These are phyloP conservation scores for Thaleichthys pacificus DNA, from an alignment of 2,797 vertebrate species.

Conservation along the genomic window DNA sequence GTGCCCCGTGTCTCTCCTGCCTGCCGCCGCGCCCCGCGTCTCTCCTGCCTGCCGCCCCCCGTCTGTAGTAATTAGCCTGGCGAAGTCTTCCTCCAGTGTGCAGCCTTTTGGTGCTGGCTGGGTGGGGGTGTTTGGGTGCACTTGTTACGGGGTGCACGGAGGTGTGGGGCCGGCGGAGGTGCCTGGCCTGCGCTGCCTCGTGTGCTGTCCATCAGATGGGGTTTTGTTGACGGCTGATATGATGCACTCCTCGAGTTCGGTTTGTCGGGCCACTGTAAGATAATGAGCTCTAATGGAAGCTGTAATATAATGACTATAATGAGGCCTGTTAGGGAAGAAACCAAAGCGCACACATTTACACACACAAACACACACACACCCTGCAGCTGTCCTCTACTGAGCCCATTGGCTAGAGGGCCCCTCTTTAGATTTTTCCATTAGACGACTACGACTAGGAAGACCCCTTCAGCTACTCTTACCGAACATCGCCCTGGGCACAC, in stretches of 20 bases:
- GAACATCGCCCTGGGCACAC: constrained; percentile 4
- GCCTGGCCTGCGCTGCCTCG: not conserved
- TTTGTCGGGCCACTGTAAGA: not conserved
- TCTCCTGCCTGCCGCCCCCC: constrained; percentile 22
- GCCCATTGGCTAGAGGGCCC: not conserved
- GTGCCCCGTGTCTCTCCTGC: not conserved
- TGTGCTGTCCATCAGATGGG: not conserved
- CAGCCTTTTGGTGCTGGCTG: not conserved
- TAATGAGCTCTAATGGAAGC: too few relatives aligned
- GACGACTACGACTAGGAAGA: not conserved
- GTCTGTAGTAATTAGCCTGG: constrained; percentile 47
- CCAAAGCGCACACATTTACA: not conserved
- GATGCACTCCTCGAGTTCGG: not conserved
- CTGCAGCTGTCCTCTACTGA: not conserved
- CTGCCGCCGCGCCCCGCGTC: constrained; percentile 39
- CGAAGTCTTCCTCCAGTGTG: constrained; percentile 12
- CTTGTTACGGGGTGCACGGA: not conserved
- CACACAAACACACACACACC: constrained; percentile 4
- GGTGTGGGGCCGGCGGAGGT: not conserved
- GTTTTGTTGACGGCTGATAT: not conserved
- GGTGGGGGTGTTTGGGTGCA: not conserved
- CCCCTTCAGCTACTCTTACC: constrained; percentile 6
- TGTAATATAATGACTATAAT: not conserved
- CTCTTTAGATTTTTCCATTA: constrained; percentile 3
- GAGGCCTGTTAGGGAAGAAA: not conserved